A percentile compares a stretch with the other conserved stretches of the same genome.
Conservation (phyloP, 53 echinoderm and acorn worm genomes). For the Hippasteria phrygiana region DNA sequence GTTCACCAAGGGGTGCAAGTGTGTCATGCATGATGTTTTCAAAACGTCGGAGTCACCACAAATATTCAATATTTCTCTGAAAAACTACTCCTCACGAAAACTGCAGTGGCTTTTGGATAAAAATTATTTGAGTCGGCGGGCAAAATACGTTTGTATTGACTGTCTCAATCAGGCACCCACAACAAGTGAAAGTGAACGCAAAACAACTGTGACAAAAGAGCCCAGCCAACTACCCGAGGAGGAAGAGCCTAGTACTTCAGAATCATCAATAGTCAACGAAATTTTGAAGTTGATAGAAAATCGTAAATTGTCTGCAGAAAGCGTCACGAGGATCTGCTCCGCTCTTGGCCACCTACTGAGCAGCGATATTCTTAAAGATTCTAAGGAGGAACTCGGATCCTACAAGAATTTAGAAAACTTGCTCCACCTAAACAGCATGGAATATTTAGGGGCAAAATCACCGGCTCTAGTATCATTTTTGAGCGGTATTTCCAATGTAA, state of each 20-base stretch:
- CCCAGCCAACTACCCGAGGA: background rate
- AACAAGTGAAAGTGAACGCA: background rate
- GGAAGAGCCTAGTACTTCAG: background rate
- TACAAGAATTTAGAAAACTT: constrained; percentile 1
- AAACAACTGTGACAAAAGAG: background rate
- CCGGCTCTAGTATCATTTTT: background rate
- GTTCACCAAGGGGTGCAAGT: too few species aligned
- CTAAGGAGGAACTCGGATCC: background rate
- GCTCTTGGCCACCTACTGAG: background rate
- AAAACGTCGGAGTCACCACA: background rate
- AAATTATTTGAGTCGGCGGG: background rate
- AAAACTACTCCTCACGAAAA: background rate
- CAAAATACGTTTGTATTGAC: background rate
- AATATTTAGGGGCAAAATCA: background rate
- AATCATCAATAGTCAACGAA: background rate
- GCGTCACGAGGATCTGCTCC: background rate
- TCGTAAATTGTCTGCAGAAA: background rate
- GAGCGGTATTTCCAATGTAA: background rate
- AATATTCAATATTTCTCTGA: background rate
- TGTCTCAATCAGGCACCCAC: background rate
- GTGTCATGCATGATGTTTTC: too few species aligned
- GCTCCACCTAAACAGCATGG: background rate
- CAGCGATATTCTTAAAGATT: background rate
- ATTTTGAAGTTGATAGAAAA: background rate
- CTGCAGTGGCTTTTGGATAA: background rate